Evolutionary conservation across 2,888 invertebrate species (phyloP).

Genomic region (Archips crataeganus): DNA sequence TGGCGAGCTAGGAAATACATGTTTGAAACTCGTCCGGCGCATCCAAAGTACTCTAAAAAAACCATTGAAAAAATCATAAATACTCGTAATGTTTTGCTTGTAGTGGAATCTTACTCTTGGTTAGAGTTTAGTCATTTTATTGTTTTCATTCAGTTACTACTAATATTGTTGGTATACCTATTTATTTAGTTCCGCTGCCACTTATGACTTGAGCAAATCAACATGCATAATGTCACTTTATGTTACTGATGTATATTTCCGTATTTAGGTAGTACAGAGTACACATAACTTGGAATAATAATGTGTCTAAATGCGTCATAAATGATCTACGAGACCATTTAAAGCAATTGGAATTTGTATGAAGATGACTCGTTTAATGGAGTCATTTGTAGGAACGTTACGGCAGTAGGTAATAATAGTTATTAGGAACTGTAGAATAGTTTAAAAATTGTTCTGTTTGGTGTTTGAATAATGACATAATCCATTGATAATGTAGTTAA

Average conservation of each 20-base stretch:
- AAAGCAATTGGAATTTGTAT: slow-evolving; percentile 14
- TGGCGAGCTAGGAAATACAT: too few relatives aligned
- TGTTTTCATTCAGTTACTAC: background rate
- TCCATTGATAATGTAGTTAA: too few relatives aligned
- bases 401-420: too few relatives aligned
- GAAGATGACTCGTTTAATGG: slow-evolving; percentile 29
- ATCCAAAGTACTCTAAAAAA: too few relatives aligned
- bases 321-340: slow-evolving; percentile 27
- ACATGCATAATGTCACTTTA: slow-evolving; percentile 42
- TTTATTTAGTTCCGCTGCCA: slow-evolving; percentile 1
- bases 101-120: background rate
- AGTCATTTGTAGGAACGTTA: slow-evolving; percentile 15
- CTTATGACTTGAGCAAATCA: slow-evolving; percentile 17
- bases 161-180: background rate
- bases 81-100: too few relatives aligned
- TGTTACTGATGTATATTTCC: slow-evolving; percentile 41
- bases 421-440: too few relatives aligned
- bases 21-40: too few relatives aligned
- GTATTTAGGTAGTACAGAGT: slow-evolving; percentile 34
- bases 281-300: slow-evolving; percentile 40
- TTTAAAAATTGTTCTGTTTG: too few relatives aligned
- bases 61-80: too few relatives aligned
- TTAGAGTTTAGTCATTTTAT: background rate
- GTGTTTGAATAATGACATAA: too few relatives aligned
- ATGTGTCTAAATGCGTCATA: slow-evolving; percentile 34